phyloP scores from a whole-genome alignment of 1,140 invertebrate species.

The Bombus affinis region DNA sequence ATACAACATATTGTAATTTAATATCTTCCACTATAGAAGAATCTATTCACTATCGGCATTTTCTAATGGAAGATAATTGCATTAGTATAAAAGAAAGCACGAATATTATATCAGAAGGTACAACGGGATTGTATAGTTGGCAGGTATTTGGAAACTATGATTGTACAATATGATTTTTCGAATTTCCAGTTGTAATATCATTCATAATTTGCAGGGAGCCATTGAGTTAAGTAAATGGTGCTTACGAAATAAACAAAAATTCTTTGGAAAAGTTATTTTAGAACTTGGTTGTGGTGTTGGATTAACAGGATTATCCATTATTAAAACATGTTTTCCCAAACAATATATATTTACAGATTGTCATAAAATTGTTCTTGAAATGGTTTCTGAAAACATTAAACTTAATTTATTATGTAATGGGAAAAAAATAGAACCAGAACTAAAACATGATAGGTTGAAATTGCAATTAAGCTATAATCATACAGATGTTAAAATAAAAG shows the following conservation, averaged over 20 bases:
- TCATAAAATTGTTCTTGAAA: constrained; percentile 81
- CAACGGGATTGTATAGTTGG: constrained; percentile 84
- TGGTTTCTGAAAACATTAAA: constrained; percentile 80
- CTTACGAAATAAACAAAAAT: constrained; percentile 74
- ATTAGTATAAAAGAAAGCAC: constrained; percentile 83
- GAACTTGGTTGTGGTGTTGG: constrained; percentile 85
- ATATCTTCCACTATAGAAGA: constrained; percentile 68
- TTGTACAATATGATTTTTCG: neutral
- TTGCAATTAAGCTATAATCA: constrained; percentile 57
- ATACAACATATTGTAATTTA: constrained; percentile 77
- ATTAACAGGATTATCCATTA: constrained; percentile 81
- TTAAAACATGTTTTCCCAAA: constrained; percentile 79
- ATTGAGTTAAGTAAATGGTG: constrained; percentile 83
- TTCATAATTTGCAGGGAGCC: constrained; percentile 36
- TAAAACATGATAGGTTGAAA: constrained; percentile 44
- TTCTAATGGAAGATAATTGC: constrained; percentile 71
- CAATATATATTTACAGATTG: constrained; percentile 83
- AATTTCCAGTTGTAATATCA: neutral
- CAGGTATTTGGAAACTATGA: constrained; percentile 74
- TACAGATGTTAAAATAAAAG: constrained; percentile 74
- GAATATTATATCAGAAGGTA: constrained; percentile 83
- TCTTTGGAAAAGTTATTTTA: constrained; percentile 80
- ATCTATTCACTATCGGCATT: constrained; percentile 81
- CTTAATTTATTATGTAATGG: constrained; percentile 73
- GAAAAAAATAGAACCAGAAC: neutral